Base-by-base conservation (phyloP, 2,797 vertebrate genomes). In the Gastrophryne carolinensis region DNA sequence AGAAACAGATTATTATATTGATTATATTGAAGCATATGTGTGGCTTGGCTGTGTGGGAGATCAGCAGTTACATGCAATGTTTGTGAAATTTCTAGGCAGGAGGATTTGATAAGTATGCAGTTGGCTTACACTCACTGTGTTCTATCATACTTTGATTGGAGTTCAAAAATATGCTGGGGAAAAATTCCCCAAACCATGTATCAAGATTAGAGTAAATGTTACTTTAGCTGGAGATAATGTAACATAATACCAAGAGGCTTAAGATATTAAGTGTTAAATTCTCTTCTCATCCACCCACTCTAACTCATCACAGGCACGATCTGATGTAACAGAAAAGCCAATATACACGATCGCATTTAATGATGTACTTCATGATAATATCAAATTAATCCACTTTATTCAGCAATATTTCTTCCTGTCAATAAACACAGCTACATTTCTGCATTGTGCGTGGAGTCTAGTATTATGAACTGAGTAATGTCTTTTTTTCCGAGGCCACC, bases 161-260 rank as follows among this genome's bases (percentile, higher is more conserved):
- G 79, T 75, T 80, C 74, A 71, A 78, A 83, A 82, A 72, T 77
- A 49, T 65, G 63, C 27, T 66, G 54, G 81, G 78, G 54, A 81
- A 81, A 86, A 85, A 84, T 75, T 61, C 69, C 49, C 73, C 63
- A 80, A 80, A 65, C 39, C 32, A 77, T 81, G 81, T 47, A 79
- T 83, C 62, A 81, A 71, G 70, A 70, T 72, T 77, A 80, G 23
- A 58, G 58, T 79, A 79, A 50, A 79, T 79, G 76, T 82, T 79
- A 74, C 80, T 82, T 83, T 71, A 82, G 63, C n/a, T 78, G 60
- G 75, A 84, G 78, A 81, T 74, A 81, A 77, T 58, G 75, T 76
- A 81, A 80, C 72, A 80, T 73, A 81, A 82, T 79, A 66, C 75
- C 78, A 82, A 75, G 62, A 79, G 79, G 73, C 49, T 79, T 73